phyloP scores from a whole-genome alignment of 2,888 invertebrate genomes.

The Torymus aiolomorphi region DNA sequence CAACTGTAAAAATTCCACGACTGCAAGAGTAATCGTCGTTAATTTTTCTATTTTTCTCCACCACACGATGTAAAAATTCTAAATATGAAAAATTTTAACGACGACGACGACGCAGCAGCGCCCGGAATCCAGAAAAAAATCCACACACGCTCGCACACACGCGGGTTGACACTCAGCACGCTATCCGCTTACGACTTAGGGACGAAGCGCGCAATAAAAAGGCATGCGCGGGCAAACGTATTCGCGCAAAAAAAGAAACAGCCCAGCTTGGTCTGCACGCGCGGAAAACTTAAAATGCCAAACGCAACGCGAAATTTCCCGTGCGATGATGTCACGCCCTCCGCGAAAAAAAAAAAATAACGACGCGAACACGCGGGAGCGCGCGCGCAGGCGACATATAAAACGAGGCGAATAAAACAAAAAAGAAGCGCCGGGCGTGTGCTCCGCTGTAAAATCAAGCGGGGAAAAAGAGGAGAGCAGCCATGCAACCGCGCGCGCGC shows the following conservation, averaged over 20 bases:
- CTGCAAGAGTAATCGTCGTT: no score
- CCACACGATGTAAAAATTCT: no score
- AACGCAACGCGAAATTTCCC: conserved; percentile 26
- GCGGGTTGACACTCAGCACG: no score
- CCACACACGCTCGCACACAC: no score
- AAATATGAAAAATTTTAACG: no score
- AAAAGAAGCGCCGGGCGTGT: background rate
- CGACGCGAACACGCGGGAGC: background rate
- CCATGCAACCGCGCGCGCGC: conserved; percentile 1
- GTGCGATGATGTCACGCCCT: background rate
- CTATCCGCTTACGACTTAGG: no score
- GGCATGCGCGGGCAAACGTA: background rate
- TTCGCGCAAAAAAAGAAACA: background rate
- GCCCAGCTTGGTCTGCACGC: no score
- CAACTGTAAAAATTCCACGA: no score
- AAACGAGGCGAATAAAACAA: conserved; percentile 27
- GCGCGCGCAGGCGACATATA: conserved; percentile 6
- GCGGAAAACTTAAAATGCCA: conserved; percentile 45
- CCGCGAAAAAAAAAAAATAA: background rate
- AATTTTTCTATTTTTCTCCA: no score
- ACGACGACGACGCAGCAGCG: no score
- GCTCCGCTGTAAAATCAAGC: conserved; percentile 46
- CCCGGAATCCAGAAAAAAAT: no score
- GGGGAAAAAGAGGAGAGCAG: conserved; percentile 23
- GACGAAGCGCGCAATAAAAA: no score